Percentiles rank a stretch among this genome's conserved stretches.
These are phyloP conservation scores for Diarsia dahlii DNA, from an alignment of 2,888 invertebrate genomes.

Conservation along the genomic window DNA sequence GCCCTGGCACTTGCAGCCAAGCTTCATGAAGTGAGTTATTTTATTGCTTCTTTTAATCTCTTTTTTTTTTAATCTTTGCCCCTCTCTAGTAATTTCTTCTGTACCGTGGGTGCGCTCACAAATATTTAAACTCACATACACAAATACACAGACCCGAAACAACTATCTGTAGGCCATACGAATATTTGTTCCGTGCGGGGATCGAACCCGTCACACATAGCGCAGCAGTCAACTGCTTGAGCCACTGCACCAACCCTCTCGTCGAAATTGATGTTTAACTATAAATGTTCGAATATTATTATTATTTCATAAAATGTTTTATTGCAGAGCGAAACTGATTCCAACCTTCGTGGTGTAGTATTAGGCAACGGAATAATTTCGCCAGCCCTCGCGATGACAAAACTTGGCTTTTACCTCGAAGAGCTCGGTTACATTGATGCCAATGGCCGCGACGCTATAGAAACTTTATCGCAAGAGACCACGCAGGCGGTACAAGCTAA, in stretches of 20 bases:
- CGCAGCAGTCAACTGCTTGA: too few species aligned
- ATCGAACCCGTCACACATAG: too few species aligned
- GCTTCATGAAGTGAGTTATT: constrained; percentile 83
- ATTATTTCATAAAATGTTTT: background rate
- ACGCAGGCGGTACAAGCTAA: constrained; percentile 87
- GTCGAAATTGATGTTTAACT: too few species aligned
- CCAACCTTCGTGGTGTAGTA: constrained; percentile 90
- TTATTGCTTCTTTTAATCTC: background rate
- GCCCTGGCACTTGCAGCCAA: constrained; percentile 93
- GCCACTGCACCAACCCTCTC: too few species aligned
- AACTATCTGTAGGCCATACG: too few species aligned
- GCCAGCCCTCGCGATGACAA: constrained; percentile 87
- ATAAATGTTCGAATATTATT: too few species aligned
- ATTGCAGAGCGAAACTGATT: constrained; percentile 24
- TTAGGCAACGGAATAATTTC: constrained; percentile 97
- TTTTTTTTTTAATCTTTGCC: too few species aligned
- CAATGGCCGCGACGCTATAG: constrained; percentile 90
- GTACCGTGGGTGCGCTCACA: too few species aligned
- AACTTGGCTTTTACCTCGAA: constrained; percentile 85
- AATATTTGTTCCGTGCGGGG: too few species aligned
- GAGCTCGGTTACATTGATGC: constrained; percentile 92
- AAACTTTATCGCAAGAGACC: constrained; percentile 88
- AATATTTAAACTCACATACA: too few species aligned
- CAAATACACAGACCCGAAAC: too few species aligned
- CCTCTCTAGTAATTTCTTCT: too few species aligned